phyloP scores from a whole-genome alignment of 2,888 invertebrate species.

The Mythimna pallens region DNA sequence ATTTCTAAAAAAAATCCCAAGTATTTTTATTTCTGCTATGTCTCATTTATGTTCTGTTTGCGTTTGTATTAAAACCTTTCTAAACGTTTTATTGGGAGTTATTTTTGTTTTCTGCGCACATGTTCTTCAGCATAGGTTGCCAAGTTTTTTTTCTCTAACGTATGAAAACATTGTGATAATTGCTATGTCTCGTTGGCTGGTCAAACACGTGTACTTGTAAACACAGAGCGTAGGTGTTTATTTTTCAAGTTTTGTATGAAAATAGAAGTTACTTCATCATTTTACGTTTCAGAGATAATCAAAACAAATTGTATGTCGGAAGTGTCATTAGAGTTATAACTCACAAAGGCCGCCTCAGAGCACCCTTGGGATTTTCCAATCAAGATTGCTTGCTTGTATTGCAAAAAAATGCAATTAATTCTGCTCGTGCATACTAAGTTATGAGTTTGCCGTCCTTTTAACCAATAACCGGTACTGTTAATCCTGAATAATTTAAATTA shows the following conservation, averaged over 20 bases:
- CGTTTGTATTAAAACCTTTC: conserved; percentile 6
- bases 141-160: conserved; percentile 54
- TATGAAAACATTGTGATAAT: conserved; percentile 25
- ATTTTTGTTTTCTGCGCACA: conserved; percentile 54
- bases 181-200: conserved; percentile 21
- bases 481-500: not conserved
- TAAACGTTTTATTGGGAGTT: conserved; percentile 9
- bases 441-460: conserved; percentile 4
- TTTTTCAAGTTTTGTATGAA: conserved; percentile 17
- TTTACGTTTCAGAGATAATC: not conserved
- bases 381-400: conserved; percentile 5
- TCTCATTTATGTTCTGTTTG: not conserved
- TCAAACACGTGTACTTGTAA: conserved; percentile 41
- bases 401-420: conserved; percentile 36
- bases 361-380: conserved; percentile 18
- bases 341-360: conserved; percentile 2
- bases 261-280: conserved; percentile 29
- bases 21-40: not conserved
- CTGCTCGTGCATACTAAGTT: not conserved
- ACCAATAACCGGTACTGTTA: conserved; percentile 2
- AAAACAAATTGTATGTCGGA: conserved; percentile 10
- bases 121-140: conserved; percentile 43
- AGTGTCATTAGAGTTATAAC: conserved; percentile 1
- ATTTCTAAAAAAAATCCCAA: not conserved
- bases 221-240: conserved; percentile 13